These are phyloP conservation scores for Picathartes gymnocephalus DNA, from an alignment of 2,113 vertebrate species.

Conservation along the genomic window DNA sequence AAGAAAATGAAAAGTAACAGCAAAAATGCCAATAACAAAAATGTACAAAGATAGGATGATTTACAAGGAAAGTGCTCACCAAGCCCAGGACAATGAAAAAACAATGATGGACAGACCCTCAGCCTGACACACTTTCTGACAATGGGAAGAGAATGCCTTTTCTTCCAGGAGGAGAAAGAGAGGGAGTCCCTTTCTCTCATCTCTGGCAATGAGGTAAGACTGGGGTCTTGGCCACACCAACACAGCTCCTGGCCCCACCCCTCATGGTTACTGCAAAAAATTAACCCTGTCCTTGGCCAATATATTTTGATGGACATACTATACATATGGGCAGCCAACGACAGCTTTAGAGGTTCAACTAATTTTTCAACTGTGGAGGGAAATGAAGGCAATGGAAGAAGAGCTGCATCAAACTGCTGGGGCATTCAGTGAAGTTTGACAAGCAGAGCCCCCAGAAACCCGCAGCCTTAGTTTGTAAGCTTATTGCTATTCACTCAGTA, in stretches of 20 bases:
- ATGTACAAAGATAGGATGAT: not conserved
- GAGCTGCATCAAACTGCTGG: not conserved
- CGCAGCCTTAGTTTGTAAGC: not conserved
- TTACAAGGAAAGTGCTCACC: not conserved
- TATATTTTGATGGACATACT: not conserved
- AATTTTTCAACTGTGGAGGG: not conserved
- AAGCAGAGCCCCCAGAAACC: not conserved
- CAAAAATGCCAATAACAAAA: not conserved
- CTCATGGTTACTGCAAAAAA: not conserved
- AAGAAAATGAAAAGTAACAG: not conserved
- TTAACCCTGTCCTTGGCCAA: not conserved
- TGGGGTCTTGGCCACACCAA: not conserved
- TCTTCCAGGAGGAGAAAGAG: not conserved
- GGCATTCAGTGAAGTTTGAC: not conserved
- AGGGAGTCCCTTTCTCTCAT: not conserved
- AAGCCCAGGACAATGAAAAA: not conserved
- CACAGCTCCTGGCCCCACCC: accelerated
- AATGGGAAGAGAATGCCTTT: not conserved
- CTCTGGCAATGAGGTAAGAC: not conserved
- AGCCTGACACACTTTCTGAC: accelerated
- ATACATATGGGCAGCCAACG: accelerated
- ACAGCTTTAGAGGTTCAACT: not conserved
- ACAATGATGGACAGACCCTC: accelerated
- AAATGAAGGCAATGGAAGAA: not conserved
- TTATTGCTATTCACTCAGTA: not conserved